Evolutionary conservation across 35 echinoderm and acorn worm genomes (phyloP), one percentile per base, ranked within the genome.

Genomic region (Patiria miniata): DNA sequence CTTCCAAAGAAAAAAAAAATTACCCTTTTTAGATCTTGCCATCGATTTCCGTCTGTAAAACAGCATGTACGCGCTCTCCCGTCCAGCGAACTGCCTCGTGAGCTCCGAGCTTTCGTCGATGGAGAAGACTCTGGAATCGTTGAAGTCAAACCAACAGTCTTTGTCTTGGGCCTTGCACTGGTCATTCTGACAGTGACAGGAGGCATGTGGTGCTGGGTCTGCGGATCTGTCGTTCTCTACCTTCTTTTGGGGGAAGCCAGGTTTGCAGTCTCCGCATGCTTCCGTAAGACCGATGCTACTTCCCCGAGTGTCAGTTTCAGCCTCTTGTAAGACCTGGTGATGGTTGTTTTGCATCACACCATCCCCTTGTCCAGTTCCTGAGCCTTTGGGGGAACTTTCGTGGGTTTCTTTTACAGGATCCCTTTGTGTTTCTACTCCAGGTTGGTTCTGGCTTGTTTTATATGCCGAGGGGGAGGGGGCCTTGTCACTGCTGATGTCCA

Each of bases 51-150:
- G 79, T 87, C 92, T 89, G 78, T 98, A 98, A 40, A 94, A 93
- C 85, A 98, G 81, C 96, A 98, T 98, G 58, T 98, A 98, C 22
- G 96, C 96, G 92, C 96, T 98, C 42, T 98, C 92, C 37, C 83
- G 88, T 21, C 96, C 96, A 40, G 54, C 22, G 52, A 94, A 98
- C 51, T 98, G 92, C 15, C 59, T 94, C 19, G 91, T 39, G 57
- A 98, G 87, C 40, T 78, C 84, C 18, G 53, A 77, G 28, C 21
- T 84, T 39, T 88, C 86, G 37, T 87, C 61, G 23, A 98, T 94
- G 0, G 92, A 87, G 16, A 87, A 56, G n/a, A 98, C 96, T 26
- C 73, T 85, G 51, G 92, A 91, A 61, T 98, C 96, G 80, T 98
- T 98, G 83, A 98, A 98, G 53, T 98, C 96, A 89, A 92, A 98